Evolutionary conservation across 2,888 invertebrate species (phyloP), one percentile per base, ranked within the genome.

Genomic region (Eupithecia exiguata): DNA sequence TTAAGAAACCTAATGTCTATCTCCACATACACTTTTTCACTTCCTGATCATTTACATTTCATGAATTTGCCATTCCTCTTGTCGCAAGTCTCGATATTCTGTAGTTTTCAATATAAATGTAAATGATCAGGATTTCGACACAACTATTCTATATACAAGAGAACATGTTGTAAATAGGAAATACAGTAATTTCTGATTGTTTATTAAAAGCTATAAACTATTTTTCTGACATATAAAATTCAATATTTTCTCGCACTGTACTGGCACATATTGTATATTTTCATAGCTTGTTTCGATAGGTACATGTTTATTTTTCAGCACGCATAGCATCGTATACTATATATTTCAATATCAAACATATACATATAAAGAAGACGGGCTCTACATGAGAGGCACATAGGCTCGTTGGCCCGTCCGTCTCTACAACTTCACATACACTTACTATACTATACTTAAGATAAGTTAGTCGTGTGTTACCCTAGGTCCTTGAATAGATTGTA

Each of bases 391-490:
- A 77, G 77, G 40, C 71, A 69, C 63, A 68, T 40, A 53, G 72
- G 70, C 75, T 68, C 68, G 63, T 69, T 53, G 85, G 86, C 88
- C 90, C 88, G 88, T 90, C 91, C 91, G 85, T 82, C 70, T 58
- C 68, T 58, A 58, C 63, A 38, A 70, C 49, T 73, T 73, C 73
- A 69, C 76, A 72, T 76, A 71, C 73, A 70, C 62, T 67, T 68
- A 38, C 58, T 58, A 58, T 25, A 58, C 58, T 65, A 38, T 38
- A 75, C 75, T 83, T 65, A 83, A 83, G 87, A 82, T 86, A 85
- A 88, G 87, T 83, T 91, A 87, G 70, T 92, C 87, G 92, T 91
- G 94, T 93, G 93, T 88, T 93, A 92, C 90, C 83, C 84, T 93
- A 93, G 92, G 89, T 87, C 85, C 87, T 91, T 80, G 80, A 79